phyloP scores from a whole-genome alignment of 2,888 invertebrate species.

The Dorcus hopei region DNA sequence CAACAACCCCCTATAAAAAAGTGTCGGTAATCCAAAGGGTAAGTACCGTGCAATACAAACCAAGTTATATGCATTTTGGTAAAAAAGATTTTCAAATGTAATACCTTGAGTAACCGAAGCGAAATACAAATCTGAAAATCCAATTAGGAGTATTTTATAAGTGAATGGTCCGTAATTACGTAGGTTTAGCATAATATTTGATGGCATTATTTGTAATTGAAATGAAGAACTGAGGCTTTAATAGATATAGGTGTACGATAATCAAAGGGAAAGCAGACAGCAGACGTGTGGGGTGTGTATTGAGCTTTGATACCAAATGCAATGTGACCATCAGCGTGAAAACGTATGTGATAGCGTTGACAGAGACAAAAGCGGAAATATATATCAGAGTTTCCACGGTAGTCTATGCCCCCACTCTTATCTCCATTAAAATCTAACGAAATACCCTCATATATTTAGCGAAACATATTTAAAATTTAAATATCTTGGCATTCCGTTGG shows the following conservation, averaged over 20 bases:
- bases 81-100: too few species aligned
- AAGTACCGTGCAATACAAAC: too few species aligned
- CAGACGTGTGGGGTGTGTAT: neutral
- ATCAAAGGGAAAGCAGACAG: neutral
- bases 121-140: too few species aligned
- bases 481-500: slow-evolving; percentile 21
- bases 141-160: too few species aligned
- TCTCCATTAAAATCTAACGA: slow-evolving; percentile 11
- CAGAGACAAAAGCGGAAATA: slow-evolving; percentile 29
- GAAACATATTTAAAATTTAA: slow-evolving; percentile 28
- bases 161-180: too few species aligned
- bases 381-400: slow-evolving; percentile 19
- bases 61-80: too few species aligned
- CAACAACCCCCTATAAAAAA: too few species aligned
- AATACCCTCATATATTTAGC: slow-evolving; percentile 3
- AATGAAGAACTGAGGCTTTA: neutral
- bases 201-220: too few species aligned
- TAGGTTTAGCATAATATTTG: too few species aligned
- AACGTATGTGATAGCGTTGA: slow-evolving; percentile 29
- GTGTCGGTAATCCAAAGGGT: too few species aligned
- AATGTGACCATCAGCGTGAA: slow-evolving; percentile 27
- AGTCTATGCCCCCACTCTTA: slow-evolving; percentile 1
- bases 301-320: slow-evolving; percentile 17
- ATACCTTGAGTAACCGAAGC: too few species aligned
- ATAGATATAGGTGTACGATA: neutral